Evolutionary conservation across 2,113 vertebrate species (phyloP).

Genomic region (Paralichthys olivaceus): DNA sequence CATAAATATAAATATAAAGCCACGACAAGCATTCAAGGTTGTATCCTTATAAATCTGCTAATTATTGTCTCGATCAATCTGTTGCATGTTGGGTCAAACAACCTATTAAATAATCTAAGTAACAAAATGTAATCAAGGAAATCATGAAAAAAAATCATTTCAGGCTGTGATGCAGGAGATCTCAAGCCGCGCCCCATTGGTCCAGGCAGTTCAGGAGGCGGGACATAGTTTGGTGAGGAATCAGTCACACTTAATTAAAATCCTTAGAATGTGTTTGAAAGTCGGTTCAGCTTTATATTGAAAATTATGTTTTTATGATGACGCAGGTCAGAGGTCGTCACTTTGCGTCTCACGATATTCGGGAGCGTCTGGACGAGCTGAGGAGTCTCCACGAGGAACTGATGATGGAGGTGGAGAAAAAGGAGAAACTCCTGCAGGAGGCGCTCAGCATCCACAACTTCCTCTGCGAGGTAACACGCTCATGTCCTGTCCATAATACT

Average conservation of each 20-base stretch:
- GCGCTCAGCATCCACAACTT: conserved; percentile 85
- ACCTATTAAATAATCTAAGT: no score
- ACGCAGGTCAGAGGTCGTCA: conserved; percentile 81
- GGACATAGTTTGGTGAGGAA: conserved; percentile 83
- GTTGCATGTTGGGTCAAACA: no score
- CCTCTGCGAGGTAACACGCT: conserved; percentile 83
- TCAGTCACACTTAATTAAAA: background rate
- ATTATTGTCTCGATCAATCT: no score
- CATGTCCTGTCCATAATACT: background rate
- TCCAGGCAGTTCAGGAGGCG: conserved; percentile 83
- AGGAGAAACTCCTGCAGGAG: conserved; percentile 79
- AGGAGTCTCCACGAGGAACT: conserved; percentile 80
- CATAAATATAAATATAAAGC: no score
- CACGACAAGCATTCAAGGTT: no score
- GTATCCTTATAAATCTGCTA: no score
- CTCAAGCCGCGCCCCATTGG: conserved; percentile 81
- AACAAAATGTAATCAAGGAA: background rate
- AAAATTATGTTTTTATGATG: background rate
- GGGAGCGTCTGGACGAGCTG: conserved; percentile 82
- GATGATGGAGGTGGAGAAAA: conserved; percentile 75
- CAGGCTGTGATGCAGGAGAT: conserved; percentile 89
- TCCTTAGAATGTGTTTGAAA: no score
- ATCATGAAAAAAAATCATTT: background rate
- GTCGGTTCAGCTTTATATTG: background rate
- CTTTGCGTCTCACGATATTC: conserved; percentile 83